These are phyloP conservation scores for Agrilus biguttatus DNA, from an alignment of 2,888 invertebrate genomes.

Conservation along the genomic window DNA sequence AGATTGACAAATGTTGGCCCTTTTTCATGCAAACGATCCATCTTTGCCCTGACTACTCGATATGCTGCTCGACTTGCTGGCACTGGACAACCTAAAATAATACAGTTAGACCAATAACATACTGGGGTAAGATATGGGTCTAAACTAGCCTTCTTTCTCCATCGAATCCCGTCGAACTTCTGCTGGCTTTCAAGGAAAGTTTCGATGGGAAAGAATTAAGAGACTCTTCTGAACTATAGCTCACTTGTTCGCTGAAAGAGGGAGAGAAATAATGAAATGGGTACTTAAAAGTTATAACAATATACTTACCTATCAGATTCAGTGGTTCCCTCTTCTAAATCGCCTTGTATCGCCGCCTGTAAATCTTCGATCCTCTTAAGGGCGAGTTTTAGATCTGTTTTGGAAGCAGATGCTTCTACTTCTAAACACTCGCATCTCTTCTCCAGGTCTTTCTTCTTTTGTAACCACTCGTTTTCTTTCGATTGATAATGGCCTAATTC, in stretches of 20 bases:
- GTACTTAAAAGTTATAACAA: background rate
- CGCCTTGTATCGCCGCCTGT: slow-evolving; percentile 84
- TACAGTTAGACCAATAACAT: background rate
- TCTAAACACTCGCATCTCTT: slow-evolving; percentile 56
- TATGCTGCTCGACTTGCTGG: slow-evolving; percentile 24
- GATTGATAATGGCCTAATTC: slow-evolving; percentile 56
- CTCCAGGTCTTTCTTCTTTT: slow-evolving; percentile 63
- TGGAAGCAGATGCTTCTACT: slow-evolving; percentile 53
- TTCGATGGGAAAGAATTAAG: slow-evolving; percentile 48
- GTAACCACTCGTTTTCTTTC: slow-evolving; percentile 60
- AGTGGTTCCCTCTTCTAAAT: slow-evolving; percentile 52
- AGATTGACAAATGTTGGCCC: slow-evolving; percentile 28
- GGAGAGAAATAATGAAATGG: background rate
- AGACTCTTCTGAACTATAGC: slow-evolving; percentile 51
- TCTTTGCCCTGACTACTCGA: slow-evolving; percentile 22
- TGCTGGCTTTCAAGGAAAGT: slow-evolving; percentile 22
- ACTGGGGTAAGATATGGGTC: background rate
- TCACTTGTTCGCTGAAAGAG: slow-evolving; percentile 43
- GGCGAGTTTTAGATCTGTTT: slow-evolving; percentile 75
- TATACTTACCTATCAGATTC: slow-evolving; percentile 46
- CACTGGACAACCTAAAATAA: slow-evolving; percentile 16
- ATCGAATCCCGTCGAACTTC: slow-evolving; percentile 4
- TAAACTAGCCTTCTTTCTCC: slow-evolving; percentile 15
- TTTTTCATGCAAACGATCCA: slow-evolving; percentile 30
- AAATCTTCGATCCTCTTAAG: slow-evolving; percentile 80